Percentiles rank a stretch among this genome's conserved stretches.
phyloP scores from a whole-genome alignment of 2,888 invertebrate genomes.

The Mycogona germanica region DNA sequence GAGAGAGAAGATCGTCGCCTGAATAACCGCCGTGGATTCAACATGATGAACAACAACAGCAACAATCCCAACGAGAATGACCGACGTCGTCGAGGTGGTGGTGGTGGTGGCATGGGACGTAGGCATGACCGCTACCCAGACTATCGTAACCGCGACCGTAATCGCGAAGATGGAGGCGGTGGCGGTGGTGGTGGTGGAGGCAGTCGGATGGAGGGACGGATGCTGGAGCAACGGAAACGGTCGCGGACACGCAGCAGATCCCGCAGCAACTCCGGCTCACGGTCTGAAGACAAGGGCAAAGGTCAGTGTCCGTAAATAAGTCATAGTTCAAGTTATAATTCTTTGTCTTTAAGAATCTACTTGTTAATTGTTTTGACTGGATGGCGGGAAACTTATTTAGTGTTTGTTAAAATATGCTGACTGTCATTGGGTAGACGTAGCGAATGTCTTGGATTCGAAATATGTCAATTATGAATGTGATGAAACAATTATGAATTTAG shows the following conservation, averaged over 20 bases:
- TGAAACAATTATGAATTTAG: too few relatives aligned
- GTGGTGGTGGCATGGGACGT: constrained; percentile 10
- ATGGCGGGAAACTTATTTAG: too few relatives aligned
- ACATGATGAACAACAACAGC: too few relatives aligned
- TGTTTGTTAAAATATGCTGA: too few relatives aligned
- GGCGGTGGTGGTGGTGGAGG: constrained; percentile 33
- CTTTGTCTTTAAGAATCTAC: too few relatives aligned
- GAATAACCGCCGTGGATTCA: constrained; percentile 16
- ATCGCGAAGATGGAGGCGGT: constrained; percentile 31
- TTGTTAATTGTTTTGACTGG: too few relatives aligned
- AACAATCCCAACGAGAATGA: too few relatives aligned
- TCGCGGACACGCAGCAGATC: constrained; percentile 21
- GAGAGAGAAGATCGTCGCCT: constrained; percentile 21
- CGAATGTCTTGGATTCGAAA: too few relatives aligned
- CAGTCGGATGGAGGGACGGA: constrained; percentile 38
- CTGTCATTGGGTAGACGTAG: too few relatives aligned
- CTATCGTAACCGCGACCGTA: constrained; percentile 18
- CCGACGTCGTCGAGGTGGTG: constrained; percentile 17
- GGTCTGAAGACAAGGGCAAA: constrained; percentile 22
- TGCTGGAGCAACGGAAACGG: constrained; percentile 23
- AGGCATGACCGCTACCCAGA: constrained; percentile 21
- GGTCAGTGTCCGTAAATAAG: constrained; percentile 6
- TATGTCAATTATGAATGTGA: too few relatives aligned
- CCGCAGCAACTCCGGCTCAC: constrained; percentile 13
- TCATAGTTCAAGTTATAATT: too few relatives aligned